Base-by-base conservation (phyloP, 2,888 invertebrate species). In the Brachynemurus nebulosus region DNA sequence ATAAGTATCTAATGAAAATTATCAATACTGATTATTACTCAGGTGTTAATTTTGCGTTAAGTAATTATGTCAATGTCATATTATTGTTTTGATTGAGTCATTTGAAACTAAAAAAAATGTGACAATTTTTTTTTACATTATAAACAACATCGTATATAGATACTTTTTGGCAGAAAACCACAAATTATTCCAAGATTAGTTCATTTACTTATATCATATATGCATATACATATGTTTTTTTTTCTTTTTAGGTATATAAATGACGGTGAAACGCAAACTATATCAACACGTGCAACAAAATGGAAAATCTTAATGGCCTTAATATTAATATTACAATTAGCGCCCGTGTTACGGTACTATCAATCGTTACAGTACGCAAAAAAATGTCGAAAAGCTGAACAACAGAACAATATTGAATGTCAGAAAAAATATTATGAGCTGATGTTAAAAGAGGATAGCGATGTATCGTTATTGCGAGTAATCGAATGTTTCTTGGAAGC, bases 401-500 rank as follows among this genome's bases (percentile, higher is more conserved):
- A 67, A 48, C 64, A 66, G 9, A 67, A 70, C 8, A 76, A 82
- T 55, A 60, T 63, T 3, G 63, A 65, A 12, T 69, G 73, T 8
- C 80, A 82, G 57, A 68, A 74, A 38, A 67, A 71, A 54, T 82
- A 80, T 62, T 85, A 81, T 57, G 68, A 74, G 27, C 66, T 80
- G 48, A 84, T 84, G 80, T 66, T 84, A 44, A 80, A 80, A 52
- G 86, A 85, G 56, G 86, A 86, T 59, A 78, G 83, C 1, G 85
- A 86, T 61, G 81, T 84, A 1, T 82, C 86, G 1, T 64, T 86
- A 45, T 65, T 86, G 47, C 65, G 84, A 53, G 77, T 86, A 35
- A 76, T 86, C 55, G 85, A 86, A 61, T 84, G 85, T 60, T 86
- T 85, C 60, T 63, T 86, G 36, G 86, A 86, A 63, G 80, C 85